Evolutionary conservation across 2,888 invertebrate genomes (phyloP).

Genomic region (Dioctria rufipes): DNA sequence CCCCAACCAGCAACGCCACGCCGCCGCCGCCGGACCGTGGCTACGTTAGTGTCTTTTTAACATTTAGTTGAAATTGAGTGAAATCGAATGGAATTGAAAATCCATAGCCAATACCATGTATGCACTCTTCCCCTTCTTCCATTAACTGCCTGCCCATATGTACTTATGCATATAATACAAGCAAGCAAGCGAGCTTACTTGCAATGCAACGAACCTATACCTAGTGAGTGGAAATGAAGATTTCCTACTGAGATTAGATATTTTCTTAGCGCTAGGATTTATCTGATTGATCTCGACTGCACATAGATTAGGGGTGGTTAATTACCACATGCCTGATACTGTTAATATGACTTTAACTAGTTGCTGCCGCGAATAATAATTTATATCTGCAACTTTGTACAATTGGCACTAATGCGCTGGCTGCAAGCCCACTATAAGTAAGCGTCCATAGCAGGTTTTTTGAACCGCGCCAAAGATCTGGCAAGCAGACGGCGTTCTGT

Average conservation of each 20-base stretch:
- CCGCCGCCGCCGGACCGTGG: not conserved
- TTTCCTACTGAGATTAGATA: slow-evolving; percentile 25
- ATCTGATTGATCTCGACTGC: slow-evolving; percentile 38
- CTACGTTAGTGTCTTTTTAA: not conserved
- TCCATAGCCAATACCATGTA: slow-evolving; percentile 6
- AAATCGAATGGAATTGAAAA: slow-evolving; percentile 8
- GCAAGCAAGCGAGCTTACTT: too few relatives aligned
- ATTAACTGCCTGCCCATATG: too few relatives aligned
- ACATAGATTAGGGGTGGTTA: slow-evolving; percentile 50
- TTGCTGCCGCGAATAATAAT: slow-evolving; percentile 35
- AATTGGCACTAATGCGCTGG: slow-evolving; percentile 31
- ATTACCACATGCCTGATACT: slow-evolving; percentile 41
- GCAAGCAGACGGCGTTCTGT: too few relatives aligned
- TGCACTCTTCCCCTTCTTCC: too few relatives aligned
- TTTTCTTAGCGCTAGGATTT: slow-evolving; percentile 17
- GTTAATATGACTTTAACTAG: slow-evolving; percentile 49
- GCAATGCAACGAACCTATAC: not conserved
- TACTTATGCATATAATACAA: too few relatives aligned
- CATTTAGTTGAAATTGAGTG: slow-evolving; percentile 32
- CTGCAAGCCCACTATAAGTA: too few relatives aligned
- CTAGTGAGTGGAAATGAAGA: slow-evolving; percentile 31
- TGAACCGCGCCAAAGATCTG: too few relatives aligned
- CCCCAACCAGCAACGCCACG: not conserved
- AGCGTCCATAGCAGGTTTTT: too few relatives aligned
- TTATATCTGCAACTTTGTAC: slow-evolving; percentile 43